Conservation (phyloP, 2,888 invertebrate species). For the Carcina quercana region DNA sequence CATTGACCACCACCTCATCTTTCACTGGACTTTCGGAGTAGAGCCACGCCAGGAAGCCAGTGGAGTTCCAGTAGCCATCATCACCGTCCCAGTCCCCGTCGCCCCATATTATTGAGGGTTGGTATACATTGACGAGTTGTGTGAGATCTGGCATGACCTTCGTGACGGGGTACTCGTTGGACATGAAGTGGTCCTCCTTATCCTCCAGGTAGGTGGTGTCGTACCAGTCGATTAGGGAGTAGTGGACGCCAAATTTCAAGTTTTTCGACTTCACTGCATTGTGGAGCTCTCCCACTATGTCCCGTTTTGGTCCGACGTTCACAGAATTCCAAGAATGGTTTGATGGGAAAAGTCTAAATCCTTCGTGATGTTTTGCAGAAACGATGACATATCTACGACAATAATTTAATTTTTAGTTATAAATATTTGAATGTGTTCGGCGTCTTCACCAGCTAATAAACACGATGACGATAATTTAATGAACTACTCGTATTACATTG, state of each 20-base stretch:
- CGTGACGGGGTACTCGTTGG: constrained; percentile 77
- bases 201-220: constrained; percentile 86
- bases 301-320: constrained; percentile 84
- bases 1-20: constrained; percentile 92
- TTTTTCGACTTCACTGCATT: constrained; percentile 76
- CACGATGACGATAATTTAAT: too few relatives aligned
- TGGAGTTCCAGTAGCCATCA: constrained; percentile 88
- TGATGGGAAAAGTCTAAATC: constrained; percentile 90
- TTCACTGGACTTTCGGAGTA: constrained; percentile 94
- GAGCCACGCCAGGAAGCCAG: constrained; percentile 92
- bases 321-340: constrained; percentile 86
- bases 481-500: too few relatives aligned
- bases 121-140: constrained; percentile 81
- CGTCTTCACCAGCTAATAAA: too few relatives aligned
- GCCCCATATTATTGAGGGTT: constrained; percentile 90
- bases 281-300: constrained; percentile 86
- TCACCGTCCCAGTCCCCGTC: constrained; percentile 96
- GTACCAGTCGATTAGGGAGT: constrained; percentile 92
- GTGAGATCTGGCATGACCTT: constrained; percentile 89
- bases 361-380: constrained; percentile 95
- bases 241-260: constrained; percentile 87
- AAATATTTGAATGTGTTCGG: too few relatives aligned
- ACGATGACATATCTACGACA: constrained; percentile 85
- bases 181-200: constrained; percentile 76
- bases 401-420: too few relatives aligned